These are phyloP conservation scores for Pelusios castaneus DNA, from an alignment of 2,113 vertebrate genomes.

Conservation along the genomic window DNA sequence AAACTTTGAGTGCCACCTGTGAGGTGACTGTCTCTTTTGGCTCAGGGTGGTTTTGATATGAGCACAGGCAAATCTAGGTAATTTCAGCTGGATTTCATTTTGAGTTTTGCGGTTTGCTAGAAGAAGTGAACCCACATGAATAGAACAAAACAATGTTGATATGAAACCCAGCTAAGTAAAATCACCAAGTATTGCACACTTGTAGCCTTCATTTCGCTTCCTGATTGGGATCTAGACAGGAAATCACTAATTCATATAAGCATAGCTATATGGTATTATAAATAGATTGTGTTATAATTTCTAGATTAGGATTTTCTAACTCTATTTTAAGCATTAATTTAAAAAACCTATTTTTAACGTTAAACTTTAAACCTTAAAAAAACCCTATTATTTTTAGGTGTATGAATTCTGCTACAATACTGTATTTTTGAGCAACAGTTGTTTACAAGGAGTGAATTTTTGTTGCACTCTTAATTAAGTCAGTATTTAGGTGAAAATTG, in stretches of 20 bases:
- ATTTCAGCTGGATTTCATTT: not conserved
- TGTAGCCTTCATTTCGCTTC: not conserved
- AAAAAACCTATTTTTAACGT: not conserved
- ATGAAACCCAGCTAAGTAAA: not conserved
- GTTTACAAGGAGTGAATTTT: not conserved
- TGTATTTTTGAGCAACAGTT: not conserved
- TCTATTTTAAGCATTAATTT: not conserved
- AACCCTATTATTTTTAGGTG: not conserved
- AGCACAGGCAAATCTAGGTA: rapidly evolving
- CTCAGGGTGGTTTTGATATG: rapidly evolving
- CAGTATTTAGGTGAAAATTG: not conserved
- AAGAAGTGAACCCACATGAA: not conserved
- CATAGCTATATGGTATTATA: not conserved
- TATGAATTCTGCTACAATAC: not conserved
- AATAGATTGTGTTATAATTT: not conserved
- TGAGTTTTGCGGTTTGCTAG: rapidly evolving
- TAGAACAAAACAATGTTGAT: not conserved
- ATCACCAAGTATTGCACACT: not conserved
- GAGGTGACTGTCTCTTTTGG: rapidly evolving
- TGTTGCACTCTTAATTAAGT: not conserved
- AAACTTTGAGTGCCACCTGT: rapidly evolving
- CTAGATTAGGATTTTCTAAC: not conserved
- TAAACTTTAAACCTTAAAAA: not conserved
- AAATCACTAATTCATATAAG: not conserved
- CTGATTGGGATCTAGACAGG: not conserved